These are phyloP conservation scores for Tapirus terrestris DNA, from an alignment of 2,113 vertebrate species.

Conservation along the genomic window DNA sequence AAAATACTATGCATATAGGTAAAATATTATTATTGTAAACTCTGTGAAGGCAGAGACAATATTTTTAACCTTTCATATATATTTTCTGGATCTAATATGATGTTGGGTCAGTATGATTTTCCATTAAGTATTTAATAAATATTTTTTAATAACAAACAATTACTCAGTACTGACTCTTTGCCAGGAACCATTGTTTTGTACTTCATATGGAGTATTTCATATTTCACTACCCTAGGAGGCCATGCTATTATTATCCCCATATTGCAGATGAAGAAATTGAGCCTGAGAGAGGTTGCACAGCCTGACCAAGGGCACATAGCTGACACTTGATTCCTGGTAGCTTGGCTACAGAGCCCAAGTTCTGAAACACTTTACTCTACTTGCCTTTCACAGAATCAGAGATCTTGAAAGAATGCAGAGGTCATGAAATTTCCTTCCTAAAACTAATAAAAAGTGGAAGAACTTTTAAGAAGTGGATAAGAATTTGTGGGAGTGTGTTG, in stretches of 20 bases:
- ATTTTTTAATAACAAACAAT: background rate
- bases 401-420: background rate
- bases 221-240: background rate
- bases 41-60: background rate
- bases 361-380: background rate
- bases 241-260: background rate
- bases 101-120: background rate
- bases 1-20: background rate
- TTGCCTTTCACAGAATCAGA: background rate
- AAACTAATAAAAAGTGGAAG: background rate
- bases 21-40: background rate
- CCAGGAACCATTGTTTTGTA: background rate
- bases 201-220: background rate
- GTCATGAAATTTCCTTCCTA: background rate
- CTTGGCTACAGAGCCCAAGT: background rate
- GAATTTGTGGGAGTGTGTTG: background rate
- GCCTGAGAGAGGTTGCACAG: background rate
- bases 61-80: background rate
- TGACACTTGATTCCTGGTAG: background rate
- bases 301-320: no score
- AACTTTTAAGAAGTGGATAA: background rate
- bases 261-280: background rate
- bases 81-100: background rate
- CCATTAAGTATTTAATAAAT: background rate
- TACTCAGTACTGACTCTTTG: background rate